Evolutionary conservation across 2,113 vertebrate genomes (phyloP), one percentile per base, ranked within the genome.

Genomic region (Bambusicola thoracicus): DNA sequence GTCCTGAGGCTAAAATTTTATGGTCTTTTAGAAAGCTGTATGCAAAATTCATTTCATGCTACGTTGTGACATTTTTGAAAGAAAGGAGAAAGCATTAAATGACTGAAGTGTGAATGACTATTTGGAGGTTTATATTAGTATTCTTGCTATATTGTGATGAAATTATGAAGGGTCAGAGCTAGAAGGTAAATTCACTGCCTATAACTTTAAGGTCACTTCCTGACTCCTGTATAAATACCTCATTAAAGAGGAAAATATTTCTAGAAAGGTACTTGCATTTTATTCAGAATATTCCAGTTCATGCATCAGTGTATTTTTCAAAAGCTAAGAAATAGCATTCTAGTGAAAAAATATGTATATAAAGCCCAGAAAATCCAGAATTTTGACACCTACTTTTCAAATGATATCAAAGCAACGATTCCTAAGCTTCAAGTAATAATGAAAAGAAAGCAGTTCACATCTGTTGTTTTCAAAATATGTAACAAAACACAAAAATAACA

Each of bases 31-130:
- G 21, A 89, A 89, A 85, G 24, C 16, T 62, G 40, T 68, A 66
- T 63, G 27, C 48, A 89, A 92, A 93, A 93, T 87, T 82, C 6
- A 81, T 90, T 96, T 90, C 70, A 61, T 89, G 59, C 17, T 84
- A 55, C 3, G 3, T 61, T 90, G 68, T 86, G 76, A 77, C 24
- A 85, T 85, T 90, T 94, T 85, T 90, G 15, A 92, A 69, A 3
- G 2, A 88, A 85, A 75, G 85, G 20, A 80, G 46, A 58, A 90
- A 88, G 16, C 13, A 77, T 68, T 93, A 91, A 89, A 82, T 29
- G 40, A 84, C 22, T 74, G 29, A 83, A 92, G 32, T 48, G 40
- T 30, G 70, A 89, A 73, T 85, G 6, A 16, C 11, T 77, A 5
- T 87, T 72, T 53, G 65, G 34, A 63, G 15, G 11, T 81, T 89